Base-by-base conservation (phyloP, 2,113 vertebrate genomes). In the Orientallactaga bullata region DNA sequence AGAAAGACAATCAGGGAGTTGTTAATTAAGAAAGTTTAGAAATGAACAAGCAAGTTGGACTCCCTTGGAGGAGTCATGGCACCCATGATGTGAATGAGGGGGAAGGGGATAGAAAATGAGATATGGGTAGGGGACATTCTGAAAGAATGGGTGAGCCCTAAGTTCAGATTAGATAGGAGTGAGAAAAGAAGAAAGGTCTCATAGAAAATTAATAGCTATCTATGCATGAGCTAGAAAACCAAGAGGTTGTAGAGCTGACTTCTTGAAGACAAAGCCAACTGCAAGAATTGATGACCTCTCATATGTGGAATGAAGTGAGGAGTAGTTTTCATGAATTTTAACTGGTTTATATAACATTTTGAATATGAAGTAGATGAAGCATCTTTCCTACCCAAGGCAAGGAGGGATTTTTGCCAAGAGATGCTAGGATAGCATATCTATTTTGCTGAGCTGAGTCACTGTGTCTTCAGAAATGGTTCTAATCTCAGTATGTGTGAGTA, bases 381-480 rank as follows among this genome's bases (percentile, higher is more conserved):
- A 93, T 93, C 91, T 96, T 95, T 96, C 79, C 71, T 85, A 87
- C 89, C 84, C 88, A 39, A 90, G 79, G 92, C 80, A 90, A 91
- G 93, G 76, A 95, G 80, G 90, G 95, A 88, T 88, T 92, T 94
- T 94, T 95, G 94, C 96, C 97, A 95, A 88, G 82, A 28, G 51
- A 11, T 94, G 96, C 95, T 95, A 85, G 96, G 94, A 86, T 93
- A 94, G 93, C 89, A 93, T 95, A 97, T 97, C 96, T 97, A 93
- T 96, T 96, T 96, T 95, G 63, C 73, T 86, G 92, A 95, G 89
- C 94, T 97, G 96, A 97, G 96, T 96, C 96, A 97, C 93, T 94
- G 90, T 95, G 95, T 85, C 95, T 96, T 91, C 93, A 94, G 89
- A 96, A 95, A 95, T 3, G 37, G 96, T 96, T 96, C 96, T 96